Evolutionary conservation across 2,113 vertebrate species (phyloP).

Genomic region (Daboia siamensis): DNA sequence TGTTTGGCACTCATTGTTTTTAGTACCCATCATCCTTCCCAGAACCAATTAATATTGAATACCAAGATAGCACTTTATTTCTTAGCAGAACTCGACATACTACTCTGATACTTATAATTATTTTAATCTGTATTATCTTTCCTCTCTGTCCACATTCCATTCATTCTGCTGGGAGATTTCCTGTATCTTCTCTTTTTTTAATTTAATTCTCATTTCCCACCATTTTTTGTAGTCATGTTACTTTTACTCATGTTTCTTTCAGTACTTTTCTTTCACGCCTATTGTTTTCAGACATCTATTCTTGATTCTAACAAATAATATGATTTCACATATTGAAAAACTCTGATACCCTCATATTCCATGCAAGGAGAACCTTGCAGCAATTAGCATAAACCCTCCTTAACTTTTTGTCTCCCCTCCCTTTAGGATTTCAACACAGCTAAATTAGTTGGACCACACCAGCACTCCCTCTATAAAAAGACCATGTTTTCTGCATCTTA

Average conservation of each 20-base stretch:
- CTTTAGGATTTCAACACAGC: background rate
- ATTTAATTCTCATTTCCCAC: background rate
- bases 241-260: background rate
- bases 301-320: background rate
- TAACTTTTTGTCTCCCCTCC: background rate
- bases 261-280: background rate
- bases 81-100: background rate
- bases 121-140: background rate
- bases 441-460: background rate
- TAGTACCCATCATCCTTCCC: no score
- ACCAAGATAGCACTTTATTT: background rate
- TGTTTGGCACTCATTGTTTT: no score
- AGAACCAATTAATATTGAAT: no score
- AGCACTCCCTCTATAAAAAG: background rate
- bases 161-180: background rate
- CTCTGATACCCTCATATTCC: background rate
- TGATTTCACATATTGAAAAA: background rate
- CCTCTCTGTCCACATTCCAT: background rate
- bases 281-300: background rate
- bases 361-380: background rate
- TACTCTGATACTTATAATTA: background rate
- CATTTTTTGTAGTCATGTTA: background rate
- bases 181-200: background rate
- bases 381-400: background rate
- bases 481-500: background rate